Evolutionary conservation across 2,888 invertebrate species (phyloP), one percentile per base, ranked within the genome.

Genomic region (Crioceris asparagi): DNA sequence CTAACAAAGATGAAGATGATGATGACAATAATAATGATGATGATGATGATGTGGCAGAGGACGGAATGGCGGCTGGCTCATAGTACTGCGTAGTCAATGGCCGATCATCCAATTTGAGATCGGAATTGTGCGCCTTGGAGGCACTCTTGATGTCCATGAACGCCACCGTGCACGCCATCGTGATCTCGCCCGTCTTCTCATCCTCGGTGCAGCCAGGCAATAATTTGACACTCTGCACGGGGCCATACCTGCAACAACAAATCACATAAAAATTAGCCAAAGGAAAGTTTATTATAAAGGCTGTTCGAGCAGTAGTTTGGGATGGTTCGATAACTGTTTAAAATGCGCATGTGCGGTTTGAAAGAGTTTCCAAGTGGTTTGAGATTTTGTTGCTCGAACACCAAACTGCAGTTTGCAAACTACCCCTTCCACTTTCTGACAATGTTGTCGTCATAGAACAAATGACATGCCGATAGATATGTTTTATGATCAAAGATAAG

Each of bases 121-220:
- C 88, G 59, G 80, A 79, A 66, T 83, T 83, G 69, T 90, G 87
- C 54, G 92, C 64, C 71, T 91, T 92, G 63, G 88, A 81, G 64
- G 92, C 92, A 61, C 90, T 90, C 72, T 87, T 88, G 74, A 92
- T 91, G 75, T 93, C 92, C 80, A 91, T 90, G 75, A 92, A 92
- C 69, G 87, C 86, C 70, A 88, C 86, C 65, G 86, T 84, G 67
- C 86, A 87, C 71, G 84, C 83, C 66, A 80, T 72, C 63, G 81
- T 71, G 62, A 70, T 66, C 65, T 69, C 76, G 67, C 72, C 72
- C 50, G 46, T 43, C 67, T 70, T 65, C 62, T 36, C 35, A 17
- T 29, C 35, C 5, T 29, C 30, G 19, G n/a, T 11, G 36, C 30
- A 17, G 19, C 65, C 70, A 56, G 83, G 77, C 76, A 90, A 76